These are phyloP conservation scores for Diogma glabrata DNA, from an alignment of 2,888 invertebrate species.

Conservation along the genomic window DNA sequence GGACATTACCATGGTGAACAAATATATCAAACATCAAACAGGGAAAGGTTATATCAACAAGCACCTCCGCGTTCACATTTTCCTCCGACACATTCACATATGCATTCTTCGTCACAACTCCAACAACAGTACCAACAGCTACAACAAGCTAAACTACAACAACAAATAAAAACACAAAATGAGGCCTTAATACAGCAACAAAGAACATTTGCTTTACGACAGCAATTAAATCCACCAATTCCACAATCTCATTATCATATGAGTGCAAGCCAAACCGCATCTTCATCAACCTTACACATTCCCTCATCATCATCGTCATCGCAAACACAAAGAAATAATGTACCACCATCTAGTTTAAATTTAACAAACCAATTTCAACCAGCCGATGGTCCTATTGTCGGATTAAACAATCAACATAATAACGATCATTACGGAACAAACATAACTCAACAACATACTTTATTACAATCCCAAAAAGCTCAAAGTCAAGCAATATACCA, in stretches of 20 bases:
- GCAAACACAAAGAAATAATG: constrained; percentile 19
- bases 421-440: constrained; percentile 8
- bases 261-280: constrained; percentile 29
- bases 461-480: constrained; percentile 22
- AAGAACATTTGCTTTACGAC: constrained; percentile 50
- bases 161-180: constrained; percentile 49
- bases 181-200: constrained; percentile 52
- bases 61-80: constrained; percentile 44
- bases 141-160: constrained; percentile 52
- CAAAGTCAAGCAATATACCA: constrained; percentile 17
- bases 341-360: constrained; percentile 34
- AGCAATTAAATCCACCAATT: constrained; percentile 48
- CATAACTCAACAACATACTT: constrained; percentile 28
- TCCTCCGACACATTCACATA: constrained; percentile 31
- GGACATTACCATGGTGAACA: constrained; percentile 28
- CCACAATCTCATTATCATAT: constrained; percentile 34
- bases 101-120: constrained; percentile 31
- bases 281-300: constrained; percentile 29
- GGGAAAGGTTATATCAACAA: constrained; percentile 47
- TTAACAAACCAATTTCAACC: constrained; percentile 34
- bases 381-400: constrained; percentile 31
- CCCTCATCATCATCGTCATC: constrained; percentile 18
- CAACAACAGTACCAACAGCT: constrained; percentile 50
- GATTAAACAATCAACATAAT: constrained; percentile 19
- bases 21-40: constrained; percentile 32